These are phyloP conservation scores for Numenius arquata DNA, from an alignment of 2,113 vertebrate genomes.

Conservation along the genomic window DNA sequence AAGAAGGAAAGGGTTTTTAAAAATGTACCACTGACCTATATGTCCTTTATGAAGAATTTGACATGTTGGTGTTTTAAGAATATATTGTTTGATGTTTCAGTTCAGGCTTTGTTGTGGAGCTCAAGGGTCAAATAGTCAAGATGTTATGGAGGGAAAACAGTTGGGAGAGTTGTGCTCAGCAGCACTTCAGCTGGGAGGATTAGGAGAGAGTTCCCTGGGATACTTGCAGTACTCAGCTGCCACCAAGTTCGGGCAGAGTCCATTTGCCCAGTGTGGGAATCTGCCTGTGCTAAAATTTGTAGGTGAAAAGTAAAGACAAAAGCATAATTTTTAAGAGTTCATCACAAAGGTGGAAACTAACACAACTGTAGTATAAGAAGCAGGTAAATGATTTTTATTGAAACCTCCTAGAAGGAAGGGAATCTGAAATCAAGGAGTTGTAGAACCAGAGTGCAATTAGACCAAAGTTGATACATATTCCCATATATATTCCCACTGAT, in stretches of 20 bases:
- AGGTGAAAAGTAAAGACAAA: not conserved
- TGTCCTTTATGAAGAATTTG: not conserved
- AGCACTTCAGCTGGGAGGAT: not conserved
- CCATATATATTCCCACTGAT: not conserved
- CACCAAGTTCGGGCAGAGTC: not conserved
- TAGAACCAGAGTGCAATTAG: not conserved
- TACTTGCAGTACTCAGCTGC: not conserved
- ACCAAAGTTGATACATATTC: not conserved
- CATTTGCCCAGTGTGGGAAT: not conserved
- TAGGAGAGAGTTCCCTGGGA: not conserved
- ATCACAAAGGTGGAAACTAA: not conserved
- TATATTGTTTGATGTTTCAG: slow-evolving; percentile 5
- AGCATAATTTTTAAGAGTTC: not conserved
- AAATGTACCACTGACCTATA: slow-evolving; percentile 8
- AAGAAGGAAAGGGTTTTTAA: not conserved
- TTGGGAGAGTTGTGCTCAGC: not conserved
- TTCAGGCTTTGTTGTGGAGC: not conserved
- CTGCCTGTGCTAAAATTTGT: not conserved
- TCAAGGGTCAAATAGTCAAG: slow-evolving; percentile 22
- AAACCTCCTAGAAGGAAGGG: not conserved
- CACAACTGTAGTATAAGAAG: not conserved
- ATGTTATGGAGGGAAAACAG: not conserved
- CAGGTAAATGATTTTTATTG: not conserved
- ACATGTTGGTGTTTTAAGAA: slow-evolving; percentile 9
- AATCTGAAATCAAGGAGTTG: not conserved